These are phyloP conservation scores for Neelides sp. DNA, from an alignment of 1,140 invertebrate species.

Conservation along the genomic window DNA sequence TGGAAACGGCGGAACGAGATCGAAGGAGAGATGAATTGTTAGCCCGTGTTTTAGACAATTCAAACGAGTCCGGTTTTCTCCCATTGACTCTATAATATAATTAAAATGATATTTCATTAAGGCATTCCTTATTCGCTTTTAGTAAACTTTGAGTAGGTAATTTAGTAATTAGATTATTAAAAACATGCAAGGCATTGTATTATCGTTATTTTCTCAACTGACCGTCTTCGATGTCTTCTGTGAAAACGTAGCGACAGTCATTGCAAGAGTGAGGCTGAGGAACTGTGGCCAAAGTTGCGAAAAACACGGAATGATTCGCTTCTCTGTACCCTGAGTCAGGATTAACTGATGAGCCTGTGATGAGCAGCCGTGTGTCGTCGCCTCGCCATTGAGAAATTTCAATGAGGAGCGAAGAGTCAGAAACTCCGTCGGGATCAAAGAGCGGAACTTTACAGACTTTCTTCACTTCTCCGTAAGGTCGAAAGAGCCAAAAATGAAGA, in stretches of 20 bases:
- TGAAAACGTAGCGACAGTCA: too few species aligned
- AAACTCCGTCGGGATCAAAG: constrained; percentile 52
- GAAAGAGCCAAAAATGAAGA: constrained; percentile 58
- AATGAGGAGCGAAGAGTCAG: constrained; percentile 43
- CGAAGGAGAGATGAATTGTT: constrained; percentile 55
- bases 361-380: constrained; percentile 48
- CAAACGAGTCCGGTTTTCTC: constrained; percentile 43
- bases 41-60: constrained; percentile 53
- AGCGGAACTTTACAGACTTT: constrained; percentile 54
- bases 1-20: constrained; percentile 53
- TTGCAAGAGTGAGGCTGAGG: too few species aligned
- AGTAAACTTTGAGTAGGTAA: too few species aligned
- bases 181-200: too few species aligned
- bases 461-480: constrained; percentile 45
- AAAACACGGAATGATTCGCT: neutral
- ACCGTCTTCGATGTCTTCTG: too few species aligned
- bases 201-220: too few species aligned
- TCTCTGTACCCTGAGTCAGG: neutral
- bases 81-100: neutral
- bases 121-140: too few species aligned
- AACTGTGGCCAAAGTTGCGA: too few species aligned
- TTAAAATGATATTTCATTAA: constrained; percentile 3
- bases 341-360: too few species aligned
- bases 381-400: constrained; percentile 57
- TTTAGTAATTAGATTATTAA: too few species aligned